Evolutionary conservation across 2,113 vertebrate species (phyloP).

Genomic region (Poicephalus meyeri): DNA sequence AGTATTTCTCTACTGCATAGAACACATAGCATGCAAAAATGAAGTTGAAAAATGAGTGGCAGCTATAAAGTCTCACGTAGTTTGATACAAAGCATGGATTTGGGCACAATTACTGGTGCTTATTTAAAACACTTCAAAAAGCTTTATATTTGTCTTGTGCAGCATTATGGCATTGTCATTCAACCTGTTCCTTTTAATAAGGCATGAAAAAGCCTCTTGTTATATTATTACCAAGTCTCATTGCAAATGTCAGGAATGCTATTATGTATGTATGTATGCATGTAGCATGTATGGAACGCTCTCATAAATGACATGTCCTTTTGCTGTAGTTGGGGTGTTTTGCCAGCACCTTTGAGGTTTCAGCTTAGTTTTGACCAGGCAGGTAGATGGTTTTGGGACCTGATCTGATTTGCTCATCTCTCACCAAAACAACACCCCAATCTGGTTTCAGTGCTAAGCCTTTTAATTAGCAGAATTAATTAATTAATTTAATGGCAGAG

Average conservation of each 20-base stretch:
- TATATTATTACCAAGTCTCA: background rate
- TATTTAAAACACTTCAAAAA: background rate
- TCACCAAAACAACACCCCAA: background rate
- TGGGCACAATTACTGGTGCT: background rate
- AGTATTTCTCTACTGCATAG: background rate
- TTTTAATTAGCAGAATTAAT: background rate
- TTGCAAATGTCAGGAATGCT: background rate
- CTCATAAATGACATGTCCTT: background rate
- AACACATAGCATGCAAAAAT: fast-evolving
- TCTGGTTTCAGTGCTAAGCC: background rate
- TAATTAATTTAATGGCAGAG: no score
- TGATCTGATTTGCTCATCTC: background rate
- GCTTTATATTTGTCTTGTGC: background rate
- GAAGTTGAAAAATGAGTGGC: background rate
- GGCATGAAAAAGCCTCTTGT: background rate
- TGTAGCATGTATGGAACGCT: background rate
- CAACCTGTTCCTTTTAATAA: background rate
- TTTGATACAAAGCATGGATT: background rate
- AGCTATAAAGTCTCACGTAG: background rate
- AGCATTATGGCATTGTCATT: background rate
- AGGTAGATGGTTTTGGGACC: background rate
- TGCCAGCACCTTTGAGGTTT: background rate
- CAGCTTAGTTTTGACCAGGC: background rate
- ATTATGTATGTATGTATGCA: background rate
- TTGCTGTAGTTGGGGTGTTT: background rate